Evolutionary conservation across 2,797 vertebrate species (phyloP).

Genomic region (Acipenser oxyrinchus): DNA sequence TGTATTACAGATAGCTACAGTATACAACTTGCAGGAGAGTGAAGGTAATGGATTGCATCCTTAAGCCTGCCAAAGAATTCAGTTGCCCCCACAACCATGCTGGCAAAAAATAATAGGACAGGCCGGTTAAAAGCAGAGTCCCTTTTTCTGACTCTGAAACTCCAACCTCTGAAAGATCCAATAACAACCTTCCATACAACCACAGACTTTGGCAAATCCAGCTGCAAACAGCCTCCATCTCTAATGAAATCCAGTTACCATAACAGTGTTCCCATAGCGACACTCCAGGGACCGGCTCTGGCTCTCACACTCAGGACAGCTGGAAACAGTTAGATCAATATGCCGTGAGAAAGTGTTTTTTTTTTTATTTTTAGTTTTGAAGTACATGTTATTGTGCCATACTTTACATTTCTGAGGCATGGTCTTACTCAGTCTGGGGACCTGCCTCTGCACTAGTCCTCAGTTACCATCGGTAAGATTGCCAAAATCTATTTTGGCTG

Average conservation of each 20-base stretch:
- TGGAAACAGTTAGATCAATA: conserved; percentile 71
- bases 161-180: conserved; percentile 16
- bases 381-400: neutral
- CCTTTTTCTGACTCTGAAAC: conserved; percentile 11
- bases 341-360: conserved; percentile 67
- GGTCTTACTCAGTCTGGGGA: neutral
- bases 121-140: conserved; percentile 2
- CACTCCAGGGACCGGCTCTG: conserved; percentile 30
- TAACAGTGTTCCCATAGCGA: conserved; percentile 29
- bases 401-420: neutral
- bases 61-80: neutral
- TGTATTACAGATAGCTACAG: no score
- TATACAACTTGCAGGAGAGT: no score
- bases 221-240: conserved; percentile 26
- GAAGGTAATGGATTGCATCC: no score
- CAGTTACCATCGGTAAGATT: neutral
- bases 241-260: conserved; percentile 53
- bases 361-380: conserved; percentile 31
- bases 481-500: neutral
- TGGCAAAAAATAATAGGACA: neutral
- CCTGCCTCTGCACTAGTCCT: neutral
- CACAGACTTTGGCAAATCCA: conserved; percentile 34
- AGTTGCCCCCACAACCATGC: neutral
- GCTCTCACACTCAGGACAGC: conserved; percentile 61
- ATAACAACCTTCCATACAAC: conserved; percentile 12